Percentiles rank a stretch among this genome's conserved stretches.
Evolutionary conservation across 2,888 invertebrate genomes (phyloP).

Genomic region (Agapostemon virescens): DNA sequence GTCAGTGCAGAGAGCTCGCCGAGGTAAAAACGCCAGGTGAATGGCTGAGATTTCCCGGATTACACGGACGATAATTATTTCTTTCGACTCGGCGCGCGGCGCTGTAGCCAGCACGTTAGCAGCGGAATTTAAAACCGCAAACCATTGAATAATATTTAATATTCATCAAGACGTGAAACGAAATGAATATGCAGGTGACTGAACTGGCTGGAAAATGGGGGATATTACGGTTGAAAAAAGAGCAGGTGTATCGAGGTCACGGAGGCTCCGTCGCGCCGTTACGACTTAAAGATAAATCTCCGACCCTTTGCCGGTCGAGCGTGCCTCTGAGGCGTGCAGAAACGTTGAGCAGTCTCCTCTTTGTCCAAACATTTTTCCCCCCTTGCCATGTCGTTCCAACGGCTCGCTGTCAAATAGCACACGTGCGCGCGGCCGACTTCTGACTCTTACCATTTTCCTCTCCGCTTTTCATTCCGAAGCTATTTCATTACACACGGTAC

Average conservation of each 20-base stretch:
- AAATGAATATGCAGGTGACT: slow-evolving; percentile 46
- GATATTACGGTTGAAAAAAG: slow-evolving; percentile 29
- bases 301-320: slow-evolving; percentile 16
- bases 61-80: slow-evolving; percentile 32
- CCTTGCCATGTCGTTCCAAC: not conserved
- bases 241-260: slow-evolving; percentile 41
- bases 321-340: slow-evolving; percentile 25
- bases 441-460: slow-evolving; percentile 27
- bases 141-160: slow-evolving; percentile 51
- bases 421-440: not conserved
- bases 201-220: not conserved
- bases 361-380: slow-evolving; percentile 35
- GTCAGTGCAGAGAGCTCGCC: not conserved
- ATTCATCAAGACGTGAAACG: slow-evolving; percentile 41
- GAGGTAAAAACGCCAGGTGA: not conserved
- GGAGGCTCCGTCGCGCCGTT: slow-evolving; percentile 23
- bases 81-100: not conserved
- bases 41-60: not conserved
- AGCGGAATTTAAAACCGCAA: slow-evolving; percentile 26
- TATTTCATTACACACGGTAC: slow-evolving; percentile 26
- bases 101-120: not conserved
- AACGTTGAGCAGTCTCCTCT: slow-evolving; percentile 17
- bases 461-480: slow-evolving; percentile 32
- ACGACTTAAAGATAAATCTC: slow-evolving; percentile 51
- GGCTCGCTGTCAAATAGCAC: slow-evolving; percentile 23